These are phyloP conservation scores for Marcusenius ussheri DNA, from an alignment of 2,113 vertebrate species.

Conservation along the genomic window DNA sequence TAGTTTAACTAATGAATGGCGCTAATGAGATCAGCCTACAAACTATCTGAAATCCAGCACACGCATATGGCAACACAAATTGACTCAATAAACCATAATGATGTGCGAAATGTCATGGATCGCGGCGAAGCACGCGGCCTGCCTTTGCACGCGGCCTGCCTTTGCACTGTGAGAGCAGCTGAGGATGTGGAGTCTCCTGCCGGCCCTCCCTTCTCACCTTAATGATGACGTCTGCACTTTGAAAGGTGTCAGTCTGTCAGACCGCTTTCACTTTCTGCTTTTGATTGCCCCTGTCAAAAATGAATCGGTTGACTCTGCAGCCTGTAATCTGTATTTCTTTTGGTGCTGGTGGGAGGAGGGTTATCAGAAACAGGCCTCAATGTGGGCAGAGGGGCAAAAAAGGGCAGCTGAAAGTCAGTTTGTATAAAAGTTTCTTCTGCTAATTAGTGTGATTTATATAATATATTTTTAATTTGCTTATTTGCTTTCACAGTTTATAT, in stretches of 20 bases:
- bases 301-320: not conserved
- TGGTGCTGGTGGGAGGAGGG: not conserved
- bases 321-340: not conserved
- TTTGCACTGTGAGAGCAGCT: not conserved
- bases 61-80: constrained; percentile 34
- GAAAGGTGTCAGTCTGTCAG: not conserved
- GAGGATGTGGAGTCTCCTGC: not conserved
- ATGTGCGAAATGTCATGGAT: constrained; percentile 21
- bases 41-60: constrained; percentile 16
- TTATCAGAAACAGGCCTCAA: not conserved
- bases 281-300: not conserved
- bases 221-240: not conserved
- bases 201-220: not conserved
- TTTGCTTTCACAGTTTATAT: not conserved
- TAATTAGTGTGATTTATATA: not conserved
- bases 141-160: not conserved
- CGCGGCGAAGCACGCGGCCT: not conserved
- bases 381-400: not conserved
- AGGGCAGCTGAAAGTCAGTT: not conserved
- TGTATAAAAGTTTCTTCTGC: not conserved
- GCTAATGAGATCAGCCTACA: constrained; percentile 17
- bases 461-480: not conserved
- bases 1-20: constrained; percentile 24
- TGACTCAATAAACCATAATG: constrained; percentile 33
- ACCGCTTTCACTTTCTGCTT: not conserved